phyloP scores from a whole-genome alignment of 2,888 invertebrate genomes.

The Brachynemurus nebulosus region DNA sequence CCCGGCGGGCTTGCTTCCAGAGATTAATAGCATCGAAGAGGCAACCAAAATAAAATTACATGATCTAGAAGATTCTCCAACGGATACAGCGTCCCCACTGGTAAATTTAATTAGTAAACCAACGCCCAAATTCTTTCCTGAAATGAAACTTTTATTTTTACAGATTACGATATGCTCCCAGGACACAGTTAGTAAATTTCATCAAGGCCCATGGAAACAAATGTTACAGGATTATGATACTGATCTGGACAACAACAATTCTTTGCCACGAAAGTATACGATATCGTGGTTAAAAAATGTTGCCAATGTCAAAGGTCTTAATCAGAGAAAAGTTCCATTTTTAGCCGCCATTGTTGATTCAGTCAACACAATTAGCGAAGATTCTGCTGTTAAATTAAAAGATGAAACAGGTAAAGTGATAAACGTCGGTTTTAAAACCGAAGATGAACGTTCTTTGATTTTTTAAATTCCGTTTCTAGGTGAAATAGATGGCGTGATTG shows the following conservation, averaged over 20 bases:
- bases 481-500: constrained; percentile 24
- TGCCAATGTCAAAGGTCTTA: constrained; percentile 19
- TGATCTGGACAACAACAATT: too few species aligned
- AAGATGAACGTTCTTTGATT: not conserved
- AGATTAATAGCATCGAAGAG: not conserved
- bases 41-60: not conserved
- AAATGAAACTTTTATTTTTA: not conserved
- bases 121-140: too few species aligned
- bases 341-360: constrained; percentile 24
- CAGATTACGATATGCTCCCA: not conserved
- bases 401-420: constrained; percentile 1
- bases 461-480: constrained; percentile 19
- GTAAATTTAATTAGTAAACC: too few species aligned
- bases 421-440: not conserved
- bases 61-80: not conserved
- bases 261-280: constrained; percentile 2
- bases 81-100: too few species aligned
- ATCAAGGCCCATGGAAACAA: constrained; percentile 2
- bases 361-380: not conserved
- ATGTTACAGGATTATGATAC: not conserved
- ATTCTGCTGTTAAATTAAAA: not conserved
- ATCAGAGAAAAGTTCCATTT: constrained; percentile 26
- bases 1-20: constrained; percentile 1
- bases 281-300: constrained; percentile 11
- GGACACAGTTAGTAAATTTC: not conserved